Evolutionary conservation across 2,113 vertebrate species (phyloP), one percentile per base, ranked within the genome.

Genomic region (Anoplopoma fimbria): DNA sequence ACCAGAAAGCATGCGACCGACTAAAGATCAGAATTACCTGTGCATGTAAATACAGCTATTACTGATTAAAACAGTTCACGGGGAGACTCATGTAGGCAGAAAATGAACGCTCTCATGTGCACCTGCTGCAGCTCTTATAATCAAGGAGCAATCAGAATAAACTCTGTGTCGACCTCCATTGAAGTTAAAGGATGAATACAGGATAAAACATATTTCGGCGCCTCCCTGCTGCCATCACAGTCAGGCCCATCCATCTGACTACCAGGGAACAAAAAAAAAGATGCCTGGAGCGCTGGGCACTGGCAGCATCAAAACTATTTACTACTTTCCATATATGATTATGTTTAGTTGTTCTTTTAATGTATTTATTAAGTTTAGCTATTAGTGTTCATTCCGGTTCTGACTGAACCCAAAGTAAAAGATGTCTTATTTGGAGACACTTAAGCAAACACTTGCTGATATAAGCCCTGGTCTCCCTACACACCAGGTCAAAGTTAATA

Each of bases 121-220:
- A 87, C 81, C 85, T 90, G 79, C 81, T 71, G 42, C 77, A 74
- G 63, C 69, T 80, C 34, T 73, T 69, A 49, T 81, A 76, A 90
- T 85, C 63, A 85, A 8, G 55, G 27, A 72, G 51, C 38, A 86
- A 86, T 85, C 79, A 81, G 76, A 69, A n/a, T 63, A 63, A 79
- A 27, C 55, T 17, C 27, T 36, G 38, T 27, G 17, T 31, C 9
- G 34, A 76, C 75, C 62, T 74, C 57, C 33, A n/a, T n/a, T n/a
- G n/a, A n/a, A n/a, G n/a, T n/a, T n/a, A n/a, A n/a, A n/a, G n/a
- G n/a, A n/a, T n/a, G n/a, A n/a, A n/a, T n/a, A n/a, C n/a, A n/a
- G n/a, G n/a, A n/a, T n/a, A n/a, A n/a, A n/a, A n/a, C n/a, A n/a
- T n/a, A n/a, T n/a, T n/a, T n/a, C n/a, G n/a, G n/a, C n/a, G 31